Percentiles rank a stretch among this genome's conserved stretches.
phyloP scores from a whole-genome alignment of 2,888 invertebrate species.

The Caenorhabditis sp. region DNA sequence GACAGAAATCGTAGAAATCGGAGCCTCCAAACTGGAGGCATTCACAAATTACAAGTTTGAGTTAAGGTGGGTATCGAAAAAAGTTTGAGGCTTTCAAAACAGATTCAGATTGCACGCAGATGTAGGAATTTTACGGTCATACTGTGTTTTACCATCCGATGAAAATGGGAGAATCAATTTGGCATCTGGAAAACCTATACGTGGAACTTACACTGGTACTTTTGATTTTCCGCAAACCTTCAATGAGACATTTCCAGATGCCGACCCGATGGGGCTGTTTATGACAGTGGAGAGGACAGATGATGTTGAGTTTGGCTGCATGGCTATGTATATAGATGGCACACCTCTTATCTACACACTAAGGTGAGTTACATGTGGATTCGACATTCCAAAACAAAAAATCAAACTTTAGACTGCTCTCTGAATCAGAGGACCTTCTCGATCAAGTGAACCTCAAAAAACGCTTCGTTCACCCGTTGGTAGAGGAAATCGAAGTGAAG shows the following conservation, averaged over 20 bases:
- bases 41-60: not conserved
- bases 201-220: slow-evolving; percentile 43
- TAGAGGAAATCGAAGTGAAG: slow-evolving; percentile 22
- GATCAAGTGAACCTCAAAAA: slow-evolving; percentile 31
- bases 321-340: slow-evolving; percentile 5
- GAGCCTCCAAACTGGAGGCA: not conserved
- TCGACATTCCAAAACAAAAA: too few species aligned
- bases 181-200: not conserved
- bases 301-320: slow-evolving; percentile 47
- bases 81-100: too few species aligned
- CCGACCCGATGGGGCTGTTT: slow-evolving; percentile 59
- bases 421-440: not conserved
- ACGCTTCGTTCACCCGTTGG: slow-evolving; percentile 40
- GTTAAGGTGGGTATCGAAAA: not conserved
- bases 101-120: not conserved
- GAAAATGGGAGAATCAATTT: slow-evolving; percentile 1
- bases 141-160: not conserved
- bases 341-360: slow-evolving; percentile 9
- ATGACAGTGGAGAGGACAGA: slow-evolving; percentile 33
- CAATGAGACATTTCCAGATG: slow-evolving; percentile 9
- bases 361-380: too few species aligned
- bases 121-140: not conserved
- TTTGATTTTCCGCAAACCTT: not conserved
- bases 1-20: not conserved
- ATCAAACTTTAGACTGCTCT: slow-evolving; percentile 5